These are phyloP conservation scores for Himalopsyche anomala DNA, from an alignment of 2,888 invertebrate genomes.

Conservation along the genomic window DNA sequence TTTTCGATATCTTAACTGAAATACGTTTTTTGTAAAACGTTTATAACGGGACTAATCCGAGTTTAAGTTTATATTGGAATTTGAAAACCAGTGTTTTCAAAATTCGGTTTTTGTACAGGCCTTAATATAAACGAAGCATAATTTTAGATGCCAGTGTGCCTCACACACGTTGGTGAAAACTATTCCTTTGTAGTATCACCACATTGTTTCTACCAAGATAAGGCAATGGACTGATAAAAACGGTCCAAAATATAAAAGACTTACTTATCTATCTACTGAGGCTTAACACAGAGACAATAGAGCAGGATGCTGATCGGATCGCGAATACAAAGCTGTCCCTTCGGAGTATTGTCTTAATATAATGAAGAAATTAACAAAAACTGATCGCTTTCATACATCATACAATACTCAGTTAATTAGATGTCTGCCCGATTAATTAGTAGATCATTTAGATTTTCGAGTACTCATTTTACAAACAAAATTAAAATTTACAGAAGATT, in stretches of 20 bases:
- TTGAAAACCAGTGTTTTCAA: no score
- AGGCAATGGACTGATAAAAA: constrained; percentile 35
- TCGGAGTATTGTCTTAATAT: constrained; percentile 58
- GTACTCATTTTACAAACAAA: no score
- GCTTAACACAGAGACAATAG: constrained; percentile 19
- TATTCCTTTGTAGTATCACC: constrained; percentile 9
- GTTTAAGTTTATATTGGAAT: no score
- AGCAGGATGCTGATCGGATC: constrained; percentile 55
- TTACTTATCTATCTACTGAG: constrained; percentile 6
- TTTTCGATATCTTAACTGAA: no score
- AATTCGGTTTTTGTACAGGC: no score
- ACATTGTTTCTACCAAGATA: constrained; percentile 36
- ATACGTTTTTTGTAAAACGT: no score
- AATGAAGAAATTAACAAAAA: constrained; percentile 42
- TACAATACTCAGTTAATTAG: neutral
- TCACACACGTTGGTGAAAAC: neutral
- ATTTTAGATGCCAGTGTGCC: neutral
- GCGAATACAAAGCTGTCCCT: constrained; percentile 59
- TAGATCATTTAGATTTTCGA: no score
- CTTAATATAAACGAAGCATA: neutral
- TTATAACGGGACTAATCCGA: no score
- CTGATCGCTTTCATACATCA: neutral
- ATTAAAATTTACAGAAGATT: no score
- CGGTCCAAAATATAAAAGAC: constrained; percentile 31
- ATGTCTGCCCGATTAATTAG: no score